Evolutionary conservation across 2,797 vertebrate species (phyloP).

Genomic region (Rhinella marina): DNA sequence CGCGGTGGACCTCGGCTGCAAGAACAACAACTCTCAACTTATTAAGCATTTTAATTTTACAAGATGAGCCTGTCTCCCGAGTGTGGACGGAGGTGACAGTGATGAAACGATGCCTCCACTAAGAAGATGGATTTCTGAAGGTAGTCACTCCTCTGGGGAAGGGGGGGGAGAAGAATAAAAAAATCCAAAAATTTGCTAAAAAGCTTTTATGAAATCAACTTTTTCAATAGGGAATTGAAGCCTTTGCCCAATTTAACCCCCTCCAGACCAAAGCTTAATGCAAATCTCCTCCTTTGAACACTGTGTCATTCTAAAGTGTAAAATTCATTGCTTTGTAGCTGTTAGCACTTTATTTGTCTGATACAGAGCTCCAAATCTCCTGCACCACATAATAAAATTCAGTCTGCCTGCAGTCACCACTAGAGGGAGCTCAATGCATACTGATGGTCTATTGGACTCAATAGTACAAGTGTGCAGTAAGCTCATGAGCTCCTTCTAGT

Average conservation of each 20-base stretch:
- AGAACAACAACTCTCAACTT: constrained; percentile 19
- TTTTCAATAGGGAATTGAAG: too few relatives aligned
- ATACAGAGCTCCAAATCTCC: background rate
- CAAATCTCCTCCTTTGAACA: too few relatives aligned
- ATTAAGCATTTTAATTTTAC: constrained; percentile 14
- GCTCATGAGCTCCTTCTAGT: background rate
- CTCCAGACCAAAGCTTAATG: too few relatives aligned
- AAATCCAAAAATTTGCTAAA: background rate
- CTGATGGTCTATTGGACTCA: background rate
- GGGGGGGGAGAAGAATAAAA: background rate
- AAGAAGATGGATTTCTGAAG: constrained; percentile 9
- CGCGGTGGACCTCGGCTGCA: background rate
- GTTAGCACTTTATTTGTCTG: background rate
- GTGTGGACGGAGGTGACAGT: constrained; percentile 1
- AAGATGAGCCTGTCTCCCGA: background rate
- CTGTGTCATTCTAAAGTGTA: too few relatives aligned
- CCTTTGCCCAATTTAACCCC: background rate
- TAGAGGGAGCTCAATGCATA: background rate
- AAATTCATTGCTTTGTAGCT: background rate
- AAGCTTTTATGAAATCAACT: background rate
- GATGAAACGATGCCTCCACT: background rate
- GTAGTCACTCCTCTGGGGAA: background rate
- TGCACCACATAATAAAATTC: background rate
- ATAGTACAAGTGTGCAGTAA: background rate
- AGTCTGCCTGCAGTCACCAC: background rate